Evolutionary conservation across 2,113 vertebrate genomes (phyloP).

Genomic region (Eptesicus fuscus): DNA sequence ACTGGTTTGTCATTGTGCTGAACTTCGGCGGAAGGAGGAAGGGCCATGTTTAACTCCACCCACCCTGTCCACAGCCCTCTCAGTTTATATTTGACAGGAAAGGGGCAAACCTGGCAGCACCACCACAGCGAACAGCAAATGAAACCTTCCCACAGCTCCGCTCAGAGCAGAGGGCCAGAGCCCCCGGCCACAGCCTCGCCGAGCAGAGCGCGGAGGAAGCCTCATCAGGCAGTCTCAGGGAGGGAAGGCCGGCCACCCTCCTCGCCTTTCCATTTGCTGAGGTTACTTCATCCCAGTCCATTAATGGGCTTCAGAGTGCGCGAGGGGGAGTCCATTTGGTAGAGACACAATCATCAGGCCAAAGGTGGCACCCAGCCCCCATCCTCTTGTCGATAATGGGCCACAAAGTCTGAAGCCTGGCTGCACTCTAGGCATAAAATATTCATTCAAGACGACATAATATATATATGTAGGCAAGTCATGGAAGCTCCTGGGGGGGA

Average conservation of each 20-base stretch:
- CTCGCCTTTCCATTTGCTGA: conserved; percentile 48
- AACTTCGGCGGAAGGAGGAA: conserved; percentile 26
- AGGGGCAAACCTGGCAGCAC: background rate
- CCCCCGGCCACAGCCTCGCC: background rate
- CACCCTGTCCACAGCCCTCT: conserved; percentile 1
- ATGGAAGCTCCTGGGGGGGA: conserved; percentile 60
- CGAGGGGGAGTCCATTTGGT: conserved; percentile 52
- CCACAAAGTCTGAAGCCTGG: conserved; percentile 57
- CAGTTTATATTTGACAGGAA: background rate
- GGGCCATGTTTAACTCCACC: conserved; percentile 15
- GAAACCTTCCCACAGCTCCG: background rate
- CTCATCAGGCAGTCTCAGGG: background rate
- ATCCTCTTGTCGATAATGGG: conserved; percentile 57
- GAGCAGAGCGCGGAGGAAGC: background rate
- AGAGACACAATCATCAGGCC: conserved; percentile 42
- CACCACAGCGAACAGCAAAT: background rate
- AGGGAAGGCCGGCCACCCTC: background rate
- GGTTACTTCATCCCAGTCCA: conserved; percentile 43
- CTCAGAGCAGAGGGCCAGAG: background rate
- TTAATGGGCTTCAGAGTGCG: conserved; percentile 65
- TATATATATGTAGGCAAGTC: conserved; percentile 56
- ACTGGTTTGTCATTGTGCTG: conserved; percentile 24
- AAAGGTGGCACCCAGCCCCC: conserved; percentile 63
- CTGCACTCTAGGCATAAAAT: conserved; percentile 70
- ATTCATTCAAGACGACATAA: conserved; percentile 68